Evolutionary conservation across 2,888 invertebrate genomes (phyloP), one percentile per base, ranked within the genome.

Genomic region (Drosophila koepferae): DNA sequence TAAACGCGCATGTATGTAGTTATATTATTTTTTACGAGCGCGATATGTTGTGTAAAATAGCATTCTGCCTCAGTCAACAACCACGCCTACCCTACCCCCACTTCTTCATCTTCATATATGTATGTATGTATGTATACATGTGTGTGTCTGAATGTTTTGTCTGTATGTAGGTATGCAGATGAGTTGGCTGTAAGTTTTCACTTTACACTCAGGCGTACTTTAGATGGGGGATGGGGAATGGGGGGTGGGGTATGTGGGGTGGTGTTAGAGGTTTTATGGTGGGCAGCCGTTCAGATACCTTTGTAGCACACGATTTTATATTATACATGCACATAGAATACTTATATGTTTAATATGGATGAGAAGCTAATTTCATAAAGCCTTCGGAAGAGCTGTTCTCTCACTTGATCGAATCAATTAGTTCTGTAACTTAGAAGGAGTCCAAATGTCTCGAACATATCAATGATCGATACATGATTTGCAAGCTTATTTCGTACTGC

Each of bases 1-100:
- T 82, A 80, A 85, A 72, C 76, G 82, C 82, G 82, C 81, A 72
- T 81, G 86, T 82, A 75, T 84, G 86, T 86, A 87, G 89, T 87
- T 89, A 85, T 85, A 82, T 89, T 86, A 89, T 85, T 89, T 88
- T 87, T 89, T 87, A 87, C 81, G 89, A 85, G 81, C 86, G 74
- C 89, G 79, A 89, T 88, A 87, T 86, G 84, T 86, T 87, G 81
- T 87, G 80, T 78, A 81, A 89, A 87, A 84, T 84, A 78, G 84
- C 86, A 67, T 72, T 74, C 72, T 63, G 64, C 60, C 72, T 16
- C 64, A 60, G 44, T 63, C 63, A 59, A 56, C 53, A 55, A 38
- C 28, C 48, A 43, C 41, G 23, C 40, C 49, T 38, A 46, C 43
- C 31, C 18, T 3, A 2, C 49, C 41, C 0, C 40, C 60, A 16